Base-by-base conservation (phyloP, 2,113 vertebrate genomes). In the Synodontis membranacea region DNA sequence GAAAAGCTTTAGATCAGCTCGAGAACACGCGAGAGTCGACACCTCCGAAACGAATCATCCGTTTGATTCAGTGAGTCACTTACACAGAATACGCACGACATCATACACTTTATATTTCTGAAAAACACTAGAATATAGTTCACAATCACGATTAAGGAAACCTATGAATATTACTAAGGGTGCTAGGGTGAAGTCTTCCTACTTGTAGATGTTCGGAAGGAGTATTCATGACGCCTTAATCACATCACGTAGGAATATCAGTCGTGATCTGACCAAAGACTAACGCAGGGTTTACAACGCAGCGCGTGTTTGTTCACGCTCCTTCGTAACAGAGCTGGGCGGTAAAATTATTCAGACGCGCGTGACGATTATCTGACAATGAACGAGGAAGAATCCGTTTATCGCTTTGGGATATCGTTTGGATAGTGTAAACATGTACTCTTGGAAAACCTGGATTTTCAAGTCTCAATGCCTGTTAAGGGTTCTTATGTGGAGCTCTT, bases 101-200 rank as follows among this genome's bases (percentile, higher is more conserved):
- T 62, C 6, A n/a, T n/a, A 50, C 76, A 78, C 74, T 50, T 31
- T 31, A 28, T 17, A 60, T 17, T 34, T 34, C 17, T 66, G 10
- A 21, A 25, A 21, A 14, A 64, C 62, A 28, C 58, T 66, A 17
- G 4, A 34, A 64, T 39, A 8, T 9, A 5, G 34, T 68, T 37
- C 17, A 25, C 28, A 0, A 19, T 8, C 10, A 17, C 39, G 21
- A 34, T 79, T 5, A 68, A 52, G 17, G 7, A 6, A 34, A 21
- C n/a, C 1, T 50, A 50, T 86, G 75, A 52, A 60, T 89, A 68
- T 78, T 34, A 52, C n/a, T 84, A 48, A 74, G 25, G 88, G 82
- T 89, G 88, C 88, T 89, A 85, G 48, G 10, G 37, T 60, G 17
- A 80, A 82, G 86, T 87, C 88, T 87, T 89, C 78, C 28, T 37